Base-by-base conservation (phyloP, 2,113 vertebrate genomes). In the Columbina picui region DNA sequence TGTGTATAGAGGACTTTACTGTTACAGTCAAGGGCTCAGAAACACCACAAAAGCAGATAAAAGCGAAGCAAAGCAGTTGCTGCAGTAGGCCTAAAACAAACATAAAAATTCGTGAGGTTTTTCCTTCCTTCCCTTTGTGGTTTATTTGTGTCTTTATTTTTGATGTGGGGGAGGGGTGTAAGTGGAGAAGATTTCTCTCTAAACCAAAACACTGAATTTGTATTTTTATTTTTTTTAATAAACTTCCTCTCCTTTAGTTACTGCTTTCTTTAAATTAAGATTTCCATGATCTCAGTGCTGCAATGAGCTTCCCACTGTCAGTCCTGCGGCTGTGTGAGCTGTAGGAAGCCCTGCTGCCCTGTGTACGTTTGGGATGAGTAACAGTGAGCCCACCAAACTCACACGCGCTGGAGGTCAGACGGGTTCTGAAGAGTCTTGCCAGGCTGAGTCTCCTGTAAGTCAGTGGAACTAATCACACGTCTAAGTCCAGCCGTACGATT, bases 141-240 rank as follows among this genome's bases (percentile, higher is more conserved):
- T 91, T 97, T 95, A 84, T 96, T 96, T 94, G 87, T 79, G 65
- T 79, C 65, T 89, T 82, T 45, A 17, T 81, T 92, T 96, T 87
- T 43, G 5, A 52, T 73, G 6, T 12, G 63, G 39, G 63, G 90
- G 81, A 63, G 32, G 78, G 29, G 4, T 38, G 21, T 2, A 22
- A 68, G 70, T 10, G 39, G 45, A 59, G 59, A 59, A 79, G 49
- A 13, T 56, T 79, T 59, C 5, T 65, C 89, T 79, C 29, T 12
- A 34, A 76, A 49, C 4, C 1, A 6, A 0, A 64, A 45, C 8
- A 9, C 43, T 45, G 16, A 43, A 43, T 45, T 45, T 19, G 18
- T 45, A 19, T 45, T 45, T 45, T 43, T 43, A 18, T 4, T 25
- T 45, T 29, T 68, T 67, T 91, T 34, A 1, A 34, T 63, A 29